These are phyloP conservation scores for Frankliniella intonsa DNA, from an alignment of 2,888 invertebrate species.

Conservation along the genomic window DNA sequence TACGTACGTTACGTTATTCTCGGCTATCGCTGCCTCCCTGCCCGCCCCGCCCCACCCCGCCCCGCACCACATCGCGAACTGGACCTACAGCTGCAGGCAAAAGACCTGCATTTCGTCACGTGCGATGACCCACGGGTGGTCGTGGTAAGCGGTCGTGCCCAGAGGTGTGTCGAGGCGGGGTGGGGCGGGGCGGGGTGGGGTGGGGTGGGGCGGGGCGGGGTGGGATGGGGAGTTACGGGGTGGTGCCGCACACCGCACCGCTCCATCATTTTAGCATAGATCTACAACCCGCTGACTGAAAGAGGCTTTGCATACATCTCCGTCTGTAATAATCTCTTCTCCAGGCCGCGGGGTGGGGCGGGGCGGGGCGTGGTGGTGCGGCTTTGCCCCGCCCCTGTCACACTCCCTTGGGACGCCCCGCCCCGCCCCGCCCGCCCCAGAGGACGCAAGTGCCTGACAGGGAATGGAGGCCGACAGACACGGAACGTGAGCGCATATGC, in stretches of 20 bases:
- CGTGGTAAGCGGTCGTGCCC: too few species aligned
- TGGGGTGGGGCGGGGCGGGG: not conserved
- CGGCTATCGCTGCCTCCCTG: too few species aligned
- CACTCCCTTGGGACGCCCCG: not conserved
- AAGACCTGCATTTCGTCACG: too few species aligned
- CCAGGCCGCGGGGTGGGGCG: not conserved
- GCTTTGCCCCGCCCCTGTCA: not conserved
- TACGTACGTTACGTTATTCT: too few species aligned
- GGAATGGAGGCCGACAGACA: not conserved
- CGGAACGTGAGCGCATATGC: not conserved
- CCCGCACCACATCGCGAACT: too few species aligned
- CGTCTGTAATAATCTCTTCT: conserved; percentile 15
- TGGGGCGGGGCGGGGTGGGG: too few species aligned
- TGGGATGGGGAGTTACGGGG: not conserved
- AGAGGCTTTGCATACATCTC: conserved; percentile 20
- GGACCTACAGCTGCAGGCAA: too few species aligned
- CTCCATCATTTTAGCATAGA: not conserved
- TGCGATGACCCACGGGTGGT: too few species aligned
- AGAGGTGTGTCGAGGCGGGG: not conserved
- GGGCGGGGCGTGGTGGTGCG: too few species aligned
- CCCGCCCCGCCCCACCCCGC: too few species aligned
- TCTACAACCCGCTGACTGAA: not conserved
- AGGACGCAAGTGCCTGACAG: not conserved
- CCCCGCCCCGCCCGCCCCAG: too few species aligned
- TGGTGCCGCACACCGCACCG: not conserved